phyloP scores from a whole-genome alignment of 2,888 invertebrate species.

The Conchocele bisecta region DNA sequence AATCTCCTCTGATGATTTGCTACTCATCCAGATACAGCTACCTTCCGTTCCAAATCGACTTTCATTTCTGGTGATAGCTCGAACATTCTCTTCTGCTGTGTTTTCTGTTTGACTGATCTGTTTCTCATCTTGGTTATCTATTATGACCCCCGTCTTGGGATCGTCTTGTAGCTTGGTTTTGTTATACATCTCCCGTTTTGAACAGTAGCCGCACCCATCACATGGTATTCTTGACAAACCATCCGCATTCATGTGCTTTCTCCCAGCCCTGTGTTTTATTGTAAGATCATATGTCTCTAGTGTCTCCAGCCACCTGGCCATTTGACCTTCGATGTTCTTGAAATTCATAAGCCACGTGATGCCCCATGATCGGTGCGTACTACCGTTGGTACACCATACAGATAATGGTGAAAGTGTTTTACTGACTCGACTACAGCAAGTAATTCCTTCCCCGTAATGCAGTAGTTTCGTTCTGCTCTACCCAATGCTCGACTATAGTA shows the following conservation, averaged over 20 bases:
- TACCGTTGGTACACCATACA: constrained; percentile 36
- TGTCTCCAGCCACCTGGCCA: constrained; percentile 46
- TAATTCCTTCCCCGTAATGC: constrained; percentile 44
- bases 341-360: constrained; percentile 37
- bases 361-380: constrained; percentile 49
- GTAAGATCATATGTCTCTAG: constrained; percentile 37
- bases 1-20: too few relatives aligned
- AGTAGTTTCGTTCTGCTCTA: constrained; percentile 42
- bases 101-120: too few relatives aligned
- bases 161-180: too few relatives aligned
- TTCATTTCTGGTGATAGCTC: too few relatives aligned
- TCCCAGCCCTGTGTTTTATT: background rate
- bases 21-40: too few relatives aligned
- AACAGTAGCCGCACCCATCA: constrained; percentile 8
- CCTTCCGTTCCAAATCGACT: too few relatives aligned
- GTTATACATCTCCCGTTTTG: constrained; percentile 8
- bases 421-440: constrained; percentile 36
- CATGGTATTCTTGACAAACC: constrained; percentile 32
- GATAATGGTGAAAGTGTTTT: constrained; percentile 50
- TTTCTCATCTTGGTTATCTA: too few relatives aligned
- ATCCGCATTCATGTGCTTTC: constrained; percentile 20
- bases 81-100: too few relatives aligned
- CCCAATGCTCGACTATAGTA: constrained; percentile 36
- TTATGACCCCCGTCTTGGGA: too few relatives aligned
- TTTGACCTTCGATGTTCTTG: constrained; percentile 42